Percentiles rank a stretch among this genome's conserved stretches.
Evolutionary conservation across 2,888 invertebrate species (phyloP).

Genomic region (Perizoma affinitatum): DNA sequence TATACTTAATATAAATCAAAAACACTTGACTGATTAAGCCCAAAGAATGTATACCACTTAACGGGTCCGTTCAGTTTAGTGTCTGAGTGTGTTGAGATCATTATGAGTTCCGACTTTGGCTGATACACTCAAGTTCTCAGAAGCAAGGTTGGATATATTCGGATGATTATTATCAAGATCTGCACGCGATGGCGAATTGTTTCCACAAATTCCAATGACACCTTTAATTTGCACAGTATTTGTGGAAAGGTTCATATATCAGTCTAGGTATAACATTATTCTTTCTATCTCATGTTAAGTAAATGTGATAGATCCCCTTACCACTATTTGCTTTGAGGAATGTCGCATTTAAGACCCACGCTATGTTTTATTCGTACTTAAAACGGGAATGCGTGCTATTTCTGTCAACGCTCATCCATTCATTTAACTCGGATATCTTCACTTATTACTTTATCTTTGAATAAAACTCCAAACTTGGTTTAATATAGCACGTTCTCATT

Average conservation of each 20-base stretch:
- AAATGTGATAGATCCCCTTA: too few species aligned
- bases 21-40: neutral
- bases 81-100: constrained; percentile 6
- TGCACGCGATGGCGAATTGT: constrained; percentile 4
- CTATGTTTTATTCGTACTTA: constrained; percentile 19
- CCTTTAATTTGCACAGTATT: constrained; percentile 2
- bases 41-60: constrained; percentile 11
- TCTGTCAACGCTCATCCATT: constrained; percentile 8
- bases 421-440: constrained; percentile 3
- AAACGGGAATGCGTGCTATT: constrained; percentile 19
- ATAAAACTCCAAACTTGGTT: neutral
- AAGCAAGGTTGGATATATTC: constrained; percentile 12
- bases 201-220: constrained; percentile 9
- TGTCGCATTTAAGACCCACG: constrained; percentile 12
- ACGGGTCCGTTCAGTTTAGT: constrained; percentile 4
- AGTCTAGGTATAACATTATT: too few species aligned
- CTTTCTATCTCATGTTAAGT: too few species aligned
- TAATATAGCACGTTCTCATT: neutral
- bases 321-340: neutral
- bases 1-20: neutral
- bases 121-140: constrained; percentile 10
- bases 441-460: neutral
- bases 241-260: too few species aligned
- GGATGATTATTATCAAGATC: constrained; percentile 3
- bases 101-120: constrained; percentile 2